Percentiles rank a stretch among this genome's conserved stretches.
Conservation (phyloP, 1,140 invertebrate genomes). For the Drosophila cardini region DNA sequence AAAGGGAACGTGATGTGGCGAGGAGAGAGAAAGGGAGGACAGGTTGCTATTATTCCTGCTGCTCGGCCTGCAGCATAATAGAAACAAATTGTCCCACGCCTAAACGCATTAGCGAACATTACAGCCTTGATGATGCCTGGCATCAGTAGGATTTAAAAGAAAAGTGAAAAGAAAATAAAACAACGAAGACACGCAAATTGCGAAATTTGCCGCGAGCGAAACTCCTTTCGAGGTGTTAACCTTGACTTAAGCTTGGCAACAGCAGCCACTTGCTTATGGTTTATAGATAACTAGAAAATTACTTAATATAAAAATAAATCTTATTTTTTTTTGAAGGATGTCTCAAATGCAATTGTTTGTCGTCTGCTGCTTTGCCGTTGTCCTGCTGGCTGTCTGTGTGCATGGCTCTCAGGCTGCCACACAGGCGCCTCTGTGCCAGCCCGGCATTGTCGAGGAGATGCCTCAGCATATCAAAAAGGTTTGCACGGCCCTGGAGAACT, state of each 20-base stretch:
- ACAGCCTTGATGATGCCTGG: conserved; percentile 6
- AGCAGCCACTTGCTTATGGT: neutral
- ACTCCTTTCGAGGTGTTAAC: neutral
- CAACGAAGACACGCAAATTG: conserved; percentile 6
- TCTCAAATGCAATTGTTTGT: conserved; percentile 66
- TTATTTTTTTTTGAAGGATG: conserved; percentile 59
- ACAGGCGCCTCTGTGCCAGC: conserved; percentile 70
- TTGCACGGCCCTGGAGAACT: conserved; percentile 81
- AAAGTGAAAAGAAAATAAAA: conserved; percentile 15
- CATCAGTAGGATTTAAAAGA: conserved; percentile 31
- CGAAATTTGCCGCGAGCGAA: neutral
- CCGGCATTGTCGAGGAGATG: conserved; percentile 81
- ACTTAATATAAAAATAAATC: neutral
- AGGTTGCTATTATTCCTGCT: conserved; percentile 20
- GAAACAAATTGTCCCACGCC: conserved; percentile 70
- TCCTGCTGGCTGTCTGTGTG: conserved; percentile 55
- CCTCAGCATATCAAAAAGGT: conserved; percentile 81
- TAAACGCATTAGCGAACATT: conserved; percentile 68
- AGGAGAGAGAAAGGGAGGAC: neutral
- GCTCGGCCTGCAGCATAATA: conserved; percentile 49
- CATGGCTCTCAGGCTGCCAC: conserved; percentile 43
- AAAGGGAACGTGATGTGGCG: no score
- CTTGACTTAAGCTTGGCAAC: neutral
- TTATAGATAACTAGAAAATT: no score
- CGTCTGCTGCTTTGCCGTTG: conserved; percentile 58